Base-by-base conservation (phyloP, 2,888 invertebrate species). In the Gnatocerus cornutus region DNA sequence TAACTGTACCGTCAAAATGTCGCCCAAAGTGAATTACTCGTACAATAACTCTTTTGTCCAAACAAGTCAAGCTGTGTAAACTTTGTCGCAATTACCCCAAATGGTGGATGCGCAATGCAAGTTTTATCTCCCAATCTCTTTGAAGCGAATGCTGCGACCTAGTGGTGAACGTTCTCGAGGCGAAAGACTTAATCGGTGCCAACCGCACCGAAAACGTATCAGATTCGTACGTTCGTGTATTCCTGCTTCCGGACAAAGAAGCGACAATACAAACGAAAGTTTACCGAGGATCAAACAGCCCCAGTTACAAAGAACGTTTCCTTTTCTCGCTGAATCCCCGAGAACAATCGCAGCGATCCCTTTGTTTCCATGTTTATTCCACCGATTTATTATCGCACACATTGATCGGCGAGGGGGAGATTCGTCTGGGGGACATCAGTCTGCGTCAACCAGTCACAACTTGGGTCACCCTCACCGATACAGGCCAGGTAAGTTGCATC, bases 291-390 rank as follows among this genome's bases (percentile, higher is more conserved):
- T 89, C 91, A 1, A 87, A 89, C 68, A 91, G 91, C 71, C 94
- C 94, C 0, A 89, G 91, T 69, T 94, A 91, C 83, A 93, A 93
- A 79, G 94, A 94, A 81, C 89, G 92, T 68, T 93, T 94, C 81
- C 86, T 91, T 73, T 93, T 89, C 73, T 85, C 87, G 71, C 84
- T 92, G 73, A 90, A 89, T 71, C 85, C 88, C 41, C 86, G 87
- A 43, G 90, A 90, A 71, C 86, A 90, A 56, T 85, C 87, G 13
- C 86, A 87, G 43, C 86, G 90, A 73, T 87, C 89, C 0, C 83
- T 93, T 9, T 89, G 89, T 82, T 91, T 93, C 82, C 91, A 92
- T 80, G 87, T 92, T 61, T 92, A 90, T 80, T 88, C 89, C 74
- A 88, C 87, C 27, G 90, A 90, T 79, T 88, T 90, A 71, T 87